These are phyloP conservation scores for Sogatella furcifera DNA, from an alignment of 1,140 invertebrate genomes.

Conservation along the genomic window DNA sequence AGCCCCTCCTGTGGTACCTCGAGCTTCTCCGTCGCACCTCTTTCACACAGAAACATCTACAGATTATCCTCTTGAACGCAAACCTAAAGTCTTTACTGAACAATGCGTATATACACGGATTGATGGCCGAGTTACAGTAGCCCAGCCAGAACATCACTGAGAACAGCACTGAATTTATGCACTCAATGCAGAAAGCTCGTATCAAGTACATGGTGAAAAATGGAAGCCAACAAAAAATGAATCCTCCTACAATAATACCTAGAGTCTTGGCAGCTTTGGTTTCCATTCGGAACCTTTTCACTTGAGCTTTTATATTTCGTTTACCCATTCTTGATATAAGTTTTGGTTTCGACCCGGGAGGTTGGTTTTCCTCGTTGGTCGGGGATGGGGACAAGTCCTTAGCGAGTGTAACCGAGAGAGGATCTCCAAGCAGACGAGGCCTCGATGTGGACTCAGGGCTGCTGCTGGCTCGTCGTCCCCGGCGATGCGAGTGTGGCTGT, in stretches of 20 bases:
- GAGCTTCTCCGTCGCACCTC: conserved; percentile 6
- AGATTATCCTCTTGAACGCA: conserved; percentile 86
- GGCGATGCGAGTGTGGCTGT: conserved; percentile 11
- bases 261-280: conserved; percentile 90
- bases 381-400: conserved; percentile 26
- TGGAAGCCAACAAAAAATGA: conserved; percentile 87
- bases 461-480: conserved; percentile 25
- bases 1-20: conserved; percentile 40
- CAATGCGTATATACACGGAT: conserved; percentile 84
- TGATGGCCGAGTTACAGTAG: conserved; percentile 92
- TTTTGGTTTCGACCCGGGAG: conserved; percentile 46
- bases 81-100: conserved; percentile 88
- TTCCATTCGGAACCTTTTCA: conserved; percentile 79
- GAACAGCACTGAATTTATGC: conserved; percentile 70
- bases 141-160: conserved; percentile 93
- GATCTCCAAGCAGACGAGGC: conserved; percentile 19
- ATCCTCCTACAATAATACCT: conserved; percentile 87
- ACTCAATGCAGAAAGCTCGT: conserved; percentile 67
- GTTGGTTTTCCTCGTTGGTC: conserved; percentile 32
- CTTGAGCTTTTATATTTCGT: conserved; percentile 74
- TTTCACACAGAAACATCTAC: conserved; percentile 56
- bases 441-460: conserved; percentile 27
- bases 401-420: conserved; percentile 14
- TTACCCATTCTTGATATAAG: conserved; percentile 65
- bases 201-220: conserved; percentile 91